These are phyloP conservation scores for Colostygia pectinataria DNA, from an alignment of 2,888 invertebrate genomes.

Conservation along the genomic window DNA sequence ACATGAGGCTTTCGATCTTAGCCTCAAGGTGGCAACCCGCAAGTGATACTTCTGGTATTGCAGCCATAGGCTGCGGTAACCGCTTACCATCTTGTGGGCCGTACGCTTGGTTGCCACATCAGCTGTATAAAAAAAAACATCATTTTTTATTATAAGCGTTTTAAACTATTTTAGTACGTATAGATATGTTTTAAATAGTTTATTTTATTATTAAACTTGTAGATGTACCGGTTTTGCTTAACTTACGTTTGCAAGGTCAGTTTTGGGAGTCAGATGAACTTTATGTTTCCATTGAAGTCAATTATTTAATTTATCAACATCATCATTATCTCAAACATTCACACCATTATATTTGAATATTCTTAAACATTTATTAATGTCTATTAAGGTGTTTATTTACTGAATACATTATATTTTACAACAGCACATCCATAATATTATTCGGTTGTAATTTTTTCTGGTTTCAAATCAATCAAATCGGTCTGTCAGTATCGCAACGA, in stretches of 20 bases:
- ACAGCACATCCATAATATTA: constrained; percentile 14
- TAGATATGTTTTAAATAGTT: too few relatives aligned
- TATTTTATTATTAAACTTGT: too few relatives aligned
- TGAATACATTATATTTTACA: constrained; percentile 12
- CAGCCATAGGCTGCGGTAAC: too few relatives aligned
- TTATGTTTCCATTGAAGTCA: neutral
- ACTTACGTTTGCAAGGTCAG: neutral
- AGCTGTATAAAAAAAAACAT: too few relatives aligned
- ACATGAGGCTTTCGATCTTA: too few relatives aligned
- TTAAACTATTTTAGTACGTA: too few relatives aligned
- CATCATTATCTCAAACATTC: neutral
- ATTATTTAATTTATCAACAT: neutral
- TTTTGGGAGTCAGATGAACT: neutral
- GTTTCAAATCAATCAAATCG: constrained; percentile 25
- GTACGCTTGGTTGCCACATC: too few relatives aligned
- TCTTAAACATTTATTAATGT: constrained; percentile 10
- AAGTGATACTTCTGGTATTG: too few relatives aligned
- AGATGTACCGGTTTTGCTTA: neutral
- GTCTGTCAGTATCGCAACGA: constrained; percentile 29
- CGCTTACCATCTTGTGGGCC: too few relatives aligned
- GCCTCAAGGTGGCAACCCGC: too few relatives aligned
- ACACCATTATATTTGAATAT: constrained; percentile 1
- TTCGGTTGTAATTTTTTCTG: constrained; percentile 24
- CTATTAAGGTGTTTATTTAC: constrained; percentile 4
- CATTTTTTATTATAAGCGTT: too few relatives aligned